Percentiles rank a stretch among this genome's conserved stretches.
phyloP scores from a whole-genome alignment of 2,797 vertebrate genomes.

The Hyperoplus lanceolatus region DNA sequence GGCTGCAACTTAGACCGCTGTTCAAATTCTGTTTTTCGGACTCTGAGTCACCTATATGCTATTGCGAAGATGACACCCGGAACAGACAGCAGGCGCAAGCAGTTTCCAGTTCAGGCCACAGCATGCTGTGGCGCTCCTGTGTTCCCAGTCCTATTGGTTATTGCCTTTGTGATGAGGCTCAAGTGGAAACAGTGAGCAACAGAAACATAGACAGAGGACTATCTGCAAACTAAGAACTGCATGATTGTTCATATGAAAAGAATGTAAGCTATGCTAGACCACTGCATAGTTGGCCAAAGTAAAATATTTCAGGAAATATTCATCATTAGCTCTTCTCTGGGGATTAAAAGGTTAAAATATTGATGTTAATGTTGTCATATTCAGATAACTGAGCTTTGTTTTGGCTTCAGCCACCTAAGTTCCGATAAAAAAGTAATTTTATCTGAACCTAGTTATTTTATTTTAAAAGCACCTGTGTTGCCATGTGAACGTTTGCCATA shows the following conservation, averaged over 20 bases:
- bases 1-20: conserved; percentile 9
- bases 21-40: conserved; percentile 21
- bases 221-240: background rate
- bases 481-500: background rate
- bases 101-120: conserved; percentile 20
- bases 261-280: background rate
- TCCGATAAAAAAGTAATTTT: background rate
- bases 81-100: conserved; percentile 26
- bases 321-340: background rate
- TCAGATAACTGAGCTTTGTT: background rate
- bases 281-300: background rate
- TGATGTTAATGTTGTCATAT: background rate
- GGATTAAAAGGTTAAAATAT: background rate
- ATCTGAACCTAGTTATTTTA: background rate
- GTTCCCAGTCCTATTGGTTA: conserved; percentile 16
- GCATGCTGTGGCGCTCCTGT: conserved; percentile 25
- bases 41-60: conserved; percentile 18
- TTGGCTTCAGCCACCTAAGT: background rate
- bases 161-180: conserved; percentile 52
- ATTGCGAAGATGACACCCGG: conserved; percentile 24
- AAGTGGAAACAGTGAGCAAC: conserved; percentile 58
- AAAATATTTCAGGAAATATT: background rate
- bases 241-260: background rate
- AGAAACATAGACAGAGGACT: background rate
- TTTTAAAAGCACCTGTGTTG: background rate